Evolutionary conservation across 2,888 invertebrate genomes (phyloP).

Genomic region (Drosophila mimica): DNA sequence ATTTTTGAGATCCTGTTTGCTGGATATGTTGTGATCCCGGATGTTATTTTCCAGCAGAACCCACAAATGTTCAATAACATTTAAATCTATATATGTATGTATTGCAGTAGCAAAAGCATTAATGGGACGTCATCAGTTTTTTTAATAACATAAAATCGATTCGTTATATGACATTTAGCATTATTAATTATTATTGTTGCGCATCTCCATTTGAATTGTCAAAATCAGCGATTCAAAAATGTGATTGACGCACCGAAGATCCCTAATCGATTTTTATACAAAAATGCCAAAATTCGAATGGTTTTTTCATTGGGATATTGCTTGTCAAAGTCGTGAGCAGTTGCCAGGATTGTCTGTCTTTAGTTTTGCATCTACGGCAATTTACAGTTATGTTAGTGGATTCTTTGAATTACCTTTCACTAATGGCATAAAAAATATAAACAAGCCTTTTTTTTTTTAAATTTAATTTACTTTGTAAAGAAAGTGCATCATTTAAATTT

Average conservation of each 20-base stretch:
- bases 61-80: too few relatives aligned
- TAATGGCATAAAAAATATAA: not conserved
- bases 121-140: not conserved
- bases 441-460: too few relatives aligned
- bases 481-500: too few relatives aligned
- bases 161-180: not conserved
- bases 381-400: not conserved
- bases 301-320: not conserved
- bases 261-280: not conserved
- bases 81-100: too few relatives aligned
- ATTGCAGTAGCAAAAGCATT: not conserved
- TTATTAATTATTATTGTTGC: not conserved
- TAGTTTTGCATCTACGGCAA: too few relatives aligned
- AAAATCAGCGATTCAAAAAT: not conserved
- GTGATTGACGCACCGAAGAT: not conserved
- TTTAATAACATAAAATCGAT: not conserved
- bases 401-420: not conserved
- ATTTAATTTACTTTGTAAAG: too few relatives aligned
- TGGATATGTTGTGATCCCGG: too few relatives aligned
- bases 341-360: not conserved
- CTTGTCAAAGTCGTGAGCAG: not conserved
- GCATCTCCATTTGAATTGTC: too few relatives aligned
- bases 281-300: not conserved
- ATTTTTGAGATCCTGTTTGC: too few relatives aligned
- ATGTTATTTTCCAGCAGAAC: too few relatives aligned